Percentiles rank a stretch among this genome's conserved stretches.
phyloP scores from a whole-genome alignment of 1,140 invertebrate species.

The Tetramorium alpestre region DNA sequence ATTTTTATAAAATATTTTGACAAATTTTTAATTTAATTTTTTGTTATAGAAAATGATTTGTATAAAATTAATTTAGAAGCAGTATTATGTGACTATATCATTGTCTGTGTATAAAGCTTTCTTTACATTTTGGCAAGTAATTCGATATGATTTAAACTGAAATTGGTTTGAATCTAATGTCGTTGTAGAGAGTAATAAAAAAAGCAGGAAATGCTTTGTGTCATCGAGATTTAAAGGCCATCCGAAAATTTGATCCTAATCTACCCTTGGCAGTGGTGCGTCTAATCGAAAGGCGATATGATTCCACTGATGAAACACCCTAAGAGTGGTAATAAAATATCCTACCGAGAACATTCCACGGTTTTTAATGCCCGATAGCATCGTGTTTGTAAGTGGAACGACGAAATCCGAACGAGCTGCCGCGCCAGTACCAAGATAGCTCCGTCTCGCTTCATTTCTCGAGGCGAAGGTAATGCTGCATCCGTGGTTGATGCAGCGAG shows the following conservation, averaged over 20 bases:
- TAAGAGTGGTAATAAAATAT: conserved; percentile 45
- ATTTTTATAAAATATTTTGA: not conserved
- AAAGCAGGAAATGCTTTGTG: conserved; percentile 26
- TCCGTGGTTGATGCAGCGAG: conserved; percentile 59
- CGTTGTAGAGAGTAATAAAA: conserved; percentile 18
- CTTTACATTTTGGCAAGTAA: not conserved
- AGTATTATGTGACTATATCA: not conserved
- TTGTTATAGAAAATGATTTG: not conserved
- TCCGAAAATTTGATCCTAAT: conserved; percentile 47
- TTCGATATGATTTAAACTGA: not conserved
- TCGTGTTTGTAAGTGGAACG: conserved; percentile 47
- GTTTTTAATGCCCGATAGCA: conserved; percentile 40
- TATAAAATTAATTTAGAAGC: not conserved
- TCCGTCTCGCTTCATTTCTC: conserved; percentile 42
- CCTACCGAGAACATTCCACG: conserved; percentile 46
- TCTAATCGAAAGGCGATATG: conserved; percentile 49
- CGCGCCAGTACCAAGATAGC: conserved; percentile 21
- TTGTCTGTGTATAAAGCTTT: not conserved
- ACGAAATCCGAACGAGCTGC: conserved; percentile 53
- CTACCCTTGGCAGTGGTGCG: conserved; percentile 2
- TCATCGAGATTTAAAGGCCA: conserved; percentile 29
- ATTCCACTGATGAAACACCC: conserved; percentile 31
- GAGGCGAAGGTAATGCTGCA: conserved; percentile 79
- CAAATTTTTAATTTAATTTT: not conserved
- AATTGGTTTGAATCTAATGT: conserved; percentile 6